Evolutionary conservation across 2,797 vertebrate genomes (phyloP).

Genomic region (Cuculus canorus): DNA sequence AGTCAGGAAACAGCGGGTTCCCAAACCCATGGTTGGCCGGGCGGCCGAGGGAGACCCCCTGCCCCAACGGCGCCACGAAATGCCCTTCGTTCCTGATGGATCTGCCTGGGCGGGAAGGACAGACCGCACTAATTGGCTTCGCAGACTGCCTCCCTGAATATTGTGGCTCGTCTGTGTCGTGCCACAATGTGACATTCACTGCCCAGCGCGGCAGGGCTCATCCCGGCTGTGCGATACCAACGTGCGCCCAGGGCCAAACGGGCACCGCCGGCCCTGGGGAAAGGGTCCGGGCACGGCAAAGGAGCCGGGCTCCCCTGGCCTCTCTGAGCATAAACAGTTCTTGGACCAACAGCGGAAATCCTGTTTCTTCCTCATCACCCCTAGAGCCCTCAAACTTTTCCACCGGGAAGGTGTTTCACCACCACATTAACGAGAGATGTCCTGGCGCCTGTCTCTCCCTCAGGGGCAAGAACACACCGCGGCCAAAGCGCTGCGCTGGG

Average conservation of each 20-base stretch:
- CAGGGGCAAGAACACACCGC: too few relatives aligned
- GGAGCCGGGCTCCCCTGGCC: not conserved
- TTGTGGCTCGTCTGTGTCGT: not conserved
- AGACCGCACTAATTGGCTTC: not conserved
- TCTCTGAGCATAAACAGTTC: not conserved
- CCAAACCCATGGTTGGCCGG: not conserved
- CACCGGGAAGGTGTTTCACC: not conserved
- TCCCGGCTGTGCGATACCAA: rapidly evolving
- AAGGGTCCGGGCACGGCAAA: too few relatives aligned
- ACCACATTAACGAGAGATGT: rapidly evolving
- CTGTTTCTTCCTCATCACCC: not conserved
- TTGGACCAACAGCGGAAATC: not conserved
- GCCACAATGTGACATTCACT: not conserved
- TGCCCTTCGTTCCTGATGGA: not conserved
- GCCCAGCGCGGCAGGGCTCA: not conserved
- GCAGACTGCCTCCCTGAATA: not conserved
- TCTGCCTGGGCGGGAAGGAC: not conserved
- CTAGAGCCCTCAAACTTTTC: not conserved
- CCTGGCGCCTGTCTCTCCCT: rapidly evolving
- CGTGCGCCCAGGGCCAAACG: not conserved
- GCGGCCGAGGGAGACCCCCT: not conserved
- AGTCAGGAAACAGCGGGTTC: not conserved
- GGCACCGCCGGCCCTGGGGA: not conserved
- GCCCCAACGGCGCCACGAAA: not conserved
- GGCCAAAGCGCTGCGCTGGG: not conserved